A percentile compares a stretch with the other conserved stretches of the same genome.
phyloP scores from a whole-genome alignment of 2,113 vertebrate species.

The Chaetorhynchus papuensis region DNA sequence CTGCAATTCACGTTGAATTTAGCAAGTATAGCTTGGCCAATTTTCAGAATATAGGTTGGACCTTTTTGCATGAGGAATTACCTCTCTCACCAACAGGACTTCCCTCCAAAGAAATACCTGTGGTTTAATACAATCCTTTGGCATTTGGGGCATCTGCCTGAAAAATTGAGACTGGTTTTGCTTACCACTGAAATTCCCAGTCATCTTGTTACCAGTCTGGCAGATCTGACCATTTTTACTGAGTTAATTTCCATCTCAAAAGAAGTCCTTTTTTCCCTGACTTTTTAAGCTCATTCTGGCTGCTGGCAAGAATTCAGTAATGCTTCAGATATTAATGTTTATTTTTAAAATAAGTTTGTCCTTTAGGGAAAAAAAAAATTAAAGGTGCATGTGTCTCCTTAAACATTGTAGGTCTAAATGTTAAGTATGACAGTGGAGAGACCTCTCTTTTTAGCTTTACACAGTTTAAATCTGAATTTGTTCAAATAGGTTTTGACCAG shows the following conservation, averaged over 20 bases:
- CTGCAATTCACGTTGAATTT: not conserved
- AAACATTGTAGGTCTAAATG: conserved; percentile 3
- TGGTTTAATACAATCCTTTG: not conserved
- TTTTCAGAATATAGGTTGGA: not conserved
- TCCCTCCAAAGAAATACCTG: not conserved
- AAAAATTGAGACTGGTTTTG: not conserved
- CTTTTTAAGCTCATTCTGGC: not conserved
- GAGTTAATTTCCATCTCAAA: conserved; percentile 19
- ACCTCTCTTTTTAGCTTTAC: not conserved
- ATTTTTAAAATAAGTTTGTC: not conserved
- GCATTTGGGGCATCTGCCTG: not conserved
- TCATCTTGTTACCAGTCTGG: not conserved
- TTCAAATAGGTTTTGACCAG: not conserved
- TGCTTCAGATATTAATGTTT: not conserved
- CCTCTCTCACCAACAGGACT: not conserved
- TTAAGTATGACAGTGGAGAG: not conserved
- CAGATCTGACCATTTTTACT: not conserved
- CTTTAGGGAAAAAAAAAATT: not conserved
- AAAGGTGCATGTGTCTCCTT: not conserved
- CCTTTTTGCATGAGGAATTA: not conserved
- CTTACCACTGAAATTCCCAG: not conserved
- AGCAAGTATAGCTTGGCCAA: not conserved
- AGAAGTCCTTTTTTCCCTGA: not conserved
- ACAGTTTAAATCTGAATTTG: not conserved
- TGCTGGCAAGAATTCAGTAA: conserved; percentile 2